A percentile compares a stretch with the other conserved stretches of the same genome.
Evolutionary conservation across 2,797 vertebrate genomes (phyloP).

Genomic region (Myotis pilosus): DNA sequence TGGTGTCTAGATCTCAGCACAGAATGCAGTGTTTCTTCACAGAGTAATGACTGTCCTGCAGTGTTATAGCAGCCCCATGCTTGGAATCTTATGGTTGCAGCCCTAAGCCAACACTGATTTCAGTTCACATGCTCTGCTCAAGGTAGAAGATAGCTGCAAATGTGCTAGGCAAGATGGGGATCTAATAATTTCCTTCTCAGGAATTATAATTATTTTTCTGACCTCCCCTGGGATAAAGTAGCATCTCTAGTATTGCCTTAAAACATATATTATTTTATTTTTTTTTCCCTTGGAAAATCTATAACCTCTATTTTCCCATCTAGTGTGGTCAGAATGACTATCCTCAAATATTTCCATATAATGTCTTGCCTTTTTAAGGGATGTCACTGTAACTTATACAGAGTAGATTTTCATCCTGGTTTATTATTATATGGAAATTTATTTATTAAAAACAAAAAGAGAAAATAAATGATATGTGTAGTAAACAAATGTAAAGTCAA

Average conservation of each 20-base stretch:
- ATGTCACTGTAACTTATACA: neutral
- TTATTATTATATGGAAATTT: neutral
- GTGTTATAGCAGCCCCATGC: rapidly evolving
- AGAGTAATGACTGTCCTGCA: neutral
- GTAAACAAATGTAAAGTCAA: neutral
- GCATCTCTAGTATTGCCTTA: neutral
- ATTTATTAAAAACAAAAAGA: neutral
- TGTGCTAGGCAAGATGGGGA: neutral
- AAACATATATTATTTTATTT: neutral
- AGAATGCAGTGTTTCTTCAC: neutral
- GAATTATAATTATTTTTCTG: neutral
- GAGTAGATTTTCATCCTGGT: neutral
- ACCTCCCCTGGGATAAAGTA: neutral
- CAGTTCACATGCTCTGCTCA: neutral
- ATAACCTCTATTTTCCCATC: neutral
- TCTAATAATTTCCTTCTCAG: neutral
- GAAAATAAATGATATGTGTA: neutral
- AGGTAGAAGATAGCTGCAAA: neutral
- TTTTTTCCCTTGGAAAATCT: neutral
- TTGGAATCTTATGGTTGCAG: neutral
- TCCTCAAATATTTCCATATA: neutral
- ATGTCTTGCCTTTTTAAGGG: neutral
- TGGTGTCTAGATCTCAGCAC: neutral
- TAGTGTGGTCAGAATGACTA: neutral
- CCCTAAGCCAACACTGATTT: neutral